Evolutionary conservation across 2,888 invertebrate genomes (phyloP).

Genomic region (Idaea aversata): DNA sequence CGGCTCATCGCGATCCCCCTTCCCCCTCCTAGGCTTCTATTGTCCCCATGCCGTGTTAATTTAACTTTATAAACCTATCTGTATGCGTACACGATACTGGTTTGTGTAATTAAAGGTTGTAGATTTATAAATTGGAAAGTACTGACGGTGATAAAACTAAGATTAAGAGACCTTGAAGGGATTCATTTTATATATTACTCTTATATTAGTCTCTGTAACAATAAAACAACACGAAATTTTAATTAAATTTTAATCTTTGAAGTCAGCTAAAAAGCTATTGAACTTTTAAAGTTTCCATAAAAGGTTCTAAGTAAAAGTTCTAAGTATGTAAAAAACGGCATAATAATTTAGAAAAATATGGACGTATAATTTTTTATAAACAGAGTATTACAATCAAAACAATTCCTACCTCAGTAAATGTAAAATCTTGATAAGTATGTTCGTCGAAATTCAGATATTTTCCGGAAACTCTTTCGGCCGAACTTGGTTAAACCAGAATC

Average conservation of each 20-base stretch:
- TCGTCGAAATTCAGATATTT: background rate
- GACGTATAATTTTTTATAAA: too few species aligned
- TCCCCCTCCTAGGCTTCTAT: constrained; percentile 37
- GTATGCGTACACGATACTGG: constrained; percentile 3
- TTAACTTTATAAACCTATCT: constrained; percentile 28
- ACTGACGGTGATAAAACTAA: background rate
- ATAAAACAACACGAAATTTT: too few species aligned
- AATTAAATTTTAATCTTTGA: too few species aligned
- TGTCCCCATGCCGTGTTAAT: constrained; percentile 40
- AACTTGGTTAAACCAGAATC: background rate
- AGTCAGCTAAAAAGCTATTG: too few species aligned
- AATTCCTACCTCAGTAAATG: background rate
- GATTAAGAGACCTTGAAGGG: too few species aligned
- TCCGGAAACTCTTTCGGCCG: background rate
- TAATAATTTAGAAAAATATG: too few species aligned
- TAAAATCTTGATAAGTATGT: background rate
- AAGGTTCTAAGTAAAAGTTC: too few species aligned
- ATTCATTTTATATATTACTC: too few species aligned
- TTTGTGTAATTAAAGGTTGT: background rate
- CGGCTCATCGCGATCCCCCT: constrained; percentile 60
- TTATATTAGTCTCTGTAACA: too few species aligned
- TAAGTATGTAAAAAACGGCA: too few species aligned
- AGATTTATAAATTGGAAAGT: background rate
- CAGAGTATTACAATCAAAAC: background rate
- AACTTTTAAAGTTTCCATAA: too few species aligned